Conservation (phyloP, 2,888 invertebrate species). For the Entomobrya multifasciata region DNA sequence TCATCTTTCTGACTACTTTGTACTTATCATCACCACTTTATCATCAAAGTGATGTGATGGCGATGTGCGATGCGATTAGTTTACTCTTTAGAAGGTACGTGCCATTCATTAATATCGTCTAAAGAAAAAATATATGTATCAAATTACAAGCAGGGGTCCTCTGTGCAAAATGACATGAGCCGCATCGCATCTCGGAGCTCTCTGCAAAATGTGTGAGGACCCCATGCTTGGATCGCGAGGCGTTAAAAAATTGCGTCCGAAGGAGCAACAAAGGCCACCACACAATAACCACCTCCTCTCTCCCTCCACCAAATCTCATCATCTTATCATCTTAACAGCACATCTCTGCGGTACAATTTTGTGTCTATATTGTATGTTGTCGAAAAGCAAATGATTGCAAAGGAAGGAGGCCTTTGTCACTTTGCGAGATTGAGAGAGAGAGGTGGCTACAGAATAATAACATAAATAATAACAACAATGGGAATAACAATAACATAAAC, state of each 20-base stretch:
- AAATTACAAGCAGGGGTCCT: constrained; percentile 44
- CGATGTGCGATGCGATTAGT: no score
- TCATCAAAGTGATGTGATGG: no score
- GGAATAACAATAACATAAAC: constrained; percentile 17
- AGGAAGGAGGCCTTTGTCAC: constrained; percentile 47
- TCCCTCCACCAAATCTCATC: background rate
- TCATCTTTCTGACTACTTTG: no score
- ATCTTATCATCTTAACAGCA: background rate
- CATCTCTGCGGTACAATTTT: background rate
- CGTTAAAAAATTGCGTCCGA: constrained; percentile 49
- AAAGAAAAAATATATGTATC: constrained; percentile 47
- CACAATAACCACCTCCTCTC: constrained; percentile 7
- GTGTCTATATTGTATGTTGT: constrained; percentile 2
- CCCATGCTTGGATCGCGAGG: constrained; percentile 48
- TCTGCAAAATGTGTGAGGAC: constrained; percentile 43
- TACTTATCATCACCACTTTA: no score
- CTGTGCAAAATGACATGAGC: constrained; percentile 55
- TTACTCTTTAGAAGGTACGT: background rate
- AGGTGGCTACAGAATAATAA: constrained; percentile 26
- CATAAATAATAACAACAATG: constrained; percentile 2
- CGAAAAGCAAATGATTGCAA: constrained; percentile 34
- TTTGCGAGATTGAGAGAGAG: background rate
- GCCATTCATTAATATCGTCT: background rate
- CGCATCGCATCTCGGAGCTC: no score
- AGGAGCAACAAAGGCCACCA: constrained; percentile 51